Evolutionary conservation across 2,113 vertebrate genomes (phyloP), one percentile per base, ranked within the genome.

Genomic region (Gallinago paraguaiae): DNA sequence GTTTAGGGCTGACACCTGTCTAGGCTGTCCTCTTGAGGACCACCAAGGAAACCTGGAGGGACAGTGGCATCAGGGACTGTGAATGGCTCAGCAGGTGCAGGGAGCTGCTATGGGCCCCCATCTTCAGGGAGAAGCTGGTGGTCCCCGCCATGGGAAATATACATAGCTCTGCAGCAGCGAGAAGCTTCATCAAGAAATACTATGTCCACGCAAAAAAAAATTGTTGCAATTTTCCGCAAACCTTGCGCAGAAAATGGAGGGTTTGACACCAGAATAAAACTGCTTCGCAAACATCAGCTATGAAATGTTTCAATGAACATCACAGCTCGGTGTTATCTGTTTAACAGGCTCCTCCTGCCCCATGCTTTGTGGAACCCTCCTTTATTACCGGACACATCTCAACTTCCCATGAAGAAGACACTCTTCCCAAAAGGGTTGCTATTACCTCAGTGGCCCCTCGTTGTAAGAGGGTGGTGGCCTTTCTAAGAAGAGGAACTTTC

Each of bases 371-470:
- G 46, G 72, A 43, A 57, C 54, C 50, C 77, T 83, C 69, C 59
- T 78, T 53, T 61, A 7, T 59, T 71, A 45, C 7, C 46, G 63
- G 53, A 59, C 48, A 9, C 14, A 25, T 33, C 57, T 60, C 76
- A 39, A 72, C 89, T 86, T 56, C 23, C 39, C 27, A 3, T 39
- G 82, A 69, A 94, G 79, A 57, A 94, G 94, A 87, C 2, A 7
- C 25, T 82, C 64, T 86, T 95, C 78, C 81, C 90, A 84, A 78
- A 72, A 89, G 51, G 10, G 59, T 75, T 92, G 30, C 54, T 92
- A 48, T 88, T 91, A 64, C 92, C 90, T 88, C 51, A 59, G 28
- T 9, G 43, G 39, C n/a, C 92, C 71, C 79, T 80, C 56, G 6
- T 61, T 88, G 9, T 33, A 69, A 74, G n/a, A 89, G 63, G 60